Percentiles rank a stretch among this genome's conserved stretches.
phyloP scores from a whole-genome alignment of 2,113 vertebrate species.

The Nothobranchius kuhntae region DNA sequence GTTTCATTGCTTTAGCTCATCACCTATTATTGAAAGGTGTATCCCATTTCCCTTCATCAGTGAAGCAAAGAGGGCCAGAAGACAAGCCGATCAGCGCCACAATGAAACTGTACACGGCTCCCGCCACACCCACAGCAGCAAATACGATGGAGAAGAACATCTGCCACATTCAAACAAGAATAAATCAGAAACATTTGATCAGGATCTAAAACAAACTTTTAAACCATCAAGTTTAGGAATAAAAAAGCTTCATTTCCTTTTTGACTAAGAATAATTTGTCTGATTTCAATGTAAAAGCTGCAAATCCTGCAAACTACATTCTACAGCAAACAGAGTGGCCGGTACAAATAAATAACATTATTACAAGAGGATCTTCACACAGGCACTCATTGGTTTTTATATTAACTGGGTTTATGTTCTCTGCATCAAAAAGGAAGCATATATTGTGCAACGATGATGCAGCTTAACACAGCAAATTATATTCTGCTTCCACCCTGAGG shows the following conservation, averaged over 20 bases:
- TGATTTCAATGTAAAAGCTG: neutral
- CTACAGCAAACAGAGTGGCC: no score
- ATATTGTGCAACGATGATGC: conserved; percentile 17
- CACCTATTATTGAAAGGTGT: conserved; percentile 68
- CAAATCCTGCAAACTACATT: neutral
- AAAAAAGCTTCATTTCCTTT: neutral
- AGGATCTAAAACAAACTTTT: neutral
- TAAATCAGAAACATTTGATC: neutral
- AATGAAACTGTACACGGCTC: conserved; percentile 73
- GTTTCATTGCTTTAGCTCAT: conserved; percentile 2
- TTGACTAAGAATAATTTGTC: neutral
- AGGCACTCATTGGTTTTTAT: no score
- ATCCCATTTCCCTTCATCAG: accelerated
- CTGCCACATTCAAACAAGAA: conserved; percentile 47
- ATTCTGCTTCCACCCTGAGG: neutral
- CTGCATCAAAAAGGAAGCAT: neutral
- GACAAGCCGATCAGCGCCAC: conserved; percentile 65
- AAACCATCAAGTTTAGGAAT: neutral
- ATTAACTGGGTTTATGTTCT: neutral
- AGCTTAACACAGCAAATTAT: conserved; percentile 5
- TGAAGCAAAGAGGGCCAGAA: conserved; percentile 69
- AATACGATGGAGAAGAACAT: conserved; percentile 80
- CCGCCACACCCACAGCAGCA: conserved; percentile 68
- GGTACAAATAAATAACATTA: no score
- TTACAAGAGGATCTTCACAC: no score